A percentile compares a stretch with the other conserved stretches of the same genome.
Evolutionary conservation across 2,888 invertebrate genomes (phyloP).

Genomic region (Clitarchus hookeri): DNA sequence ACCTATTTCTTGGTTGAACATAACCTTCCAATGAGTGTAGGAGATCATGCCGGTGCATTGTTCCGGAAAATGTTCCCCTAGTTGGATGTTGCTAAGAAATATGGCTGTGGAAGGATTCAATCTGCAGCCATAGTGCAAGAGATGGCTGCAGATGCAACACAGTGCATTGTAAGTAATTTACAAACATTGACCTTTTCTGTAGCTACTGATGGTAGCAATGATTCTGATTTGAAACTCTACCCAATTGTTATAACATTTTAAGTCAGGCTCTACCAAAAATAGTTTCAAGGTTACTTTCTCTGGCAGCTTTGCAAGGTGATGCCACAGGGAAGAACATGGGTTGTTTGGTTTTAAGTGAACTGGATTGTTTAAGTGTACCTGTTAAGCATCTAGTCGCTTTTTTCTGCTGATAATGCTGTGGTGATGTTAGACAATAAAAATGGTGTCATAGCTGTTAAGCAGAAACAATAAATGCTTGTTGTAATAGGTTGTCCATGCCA

Average conservation of each 20-base stretch:
- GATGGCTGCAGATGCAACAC: neutral
- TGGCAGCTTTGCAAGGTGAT: slow-evolving; percentile 14
- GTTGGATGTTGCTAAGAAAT: neutral
- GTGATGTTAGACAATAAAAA: slow-evolving; percentile 2
- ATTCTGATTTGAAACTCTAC: neutral
- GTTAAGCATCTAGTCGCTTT: neutral
- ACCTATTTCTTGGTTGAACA: neutral
- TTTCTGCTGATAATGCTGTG: slow-evolving; percentile 4
- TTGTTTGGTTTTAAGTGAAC: neutral
- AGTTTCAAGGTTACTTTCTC: neutral
- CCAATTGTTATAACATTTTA: slow-evolving; percentile 5
- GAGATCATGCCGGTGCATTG: neutral
- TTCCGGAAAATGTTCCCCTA: neutral
- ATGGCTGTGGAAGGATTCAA: neutral
- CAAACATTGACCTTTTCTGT: neutral
- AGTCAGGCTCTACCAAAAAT: neutral
- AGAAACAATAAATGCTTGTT: neutral
- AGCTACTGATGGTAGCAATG: neutral
- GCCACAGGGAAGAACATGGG: slow-evolving; percentile 4
- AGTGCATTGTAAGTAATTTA: neutral
- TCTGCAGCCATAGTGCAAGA: neutral
- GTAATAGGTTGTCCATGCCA: neutral
- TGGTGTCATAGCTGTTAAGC: neutral
- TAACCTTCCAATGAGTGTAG: neutral
- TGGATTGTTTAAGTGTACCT: neutral